These are phyloP conservation scores for Ornithorhynchus anatinus DNA, from an alignment of 2,113 vertebrate genomes.

Conservation along the genomic window DNA sequence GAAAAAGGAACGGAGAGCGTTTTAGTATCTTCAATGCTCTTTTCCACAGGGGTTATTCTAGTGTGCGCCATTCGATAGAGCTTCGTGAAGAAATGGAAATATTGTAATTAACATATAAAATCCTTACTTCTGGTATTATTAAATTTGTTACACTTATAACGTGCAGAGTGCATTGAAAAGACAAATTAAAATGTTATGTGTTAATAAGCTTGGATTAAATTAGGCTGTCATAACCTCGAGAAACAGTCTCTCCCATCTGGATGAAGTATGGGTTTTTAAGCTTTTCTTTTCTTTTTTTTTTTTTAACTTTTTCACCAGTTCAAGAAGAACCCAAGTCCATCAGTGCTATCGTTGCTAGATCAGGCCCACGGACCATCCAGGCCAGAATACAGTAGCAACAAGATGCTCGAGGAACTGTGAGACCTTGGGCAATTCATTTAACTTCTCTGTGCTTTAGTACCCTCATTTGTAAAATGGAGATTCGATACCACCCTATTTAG, in stretches of 20 bases:
- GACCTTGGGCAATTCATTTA: too few relatives aligned
- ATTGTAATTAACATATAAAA: slow-evolving; percentile 70
- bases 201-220: slow-evolving; percentile 39
- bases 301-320: too few relatives aligned
- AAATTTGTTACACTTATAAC: slow-evolving; percentile 56
- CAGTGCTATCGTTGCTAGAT: too few relatives aligned
- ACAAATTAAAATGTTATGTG: slow-evolving; percentile 50
- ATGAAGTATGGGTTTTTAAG: slow-evolving; percentile 9
- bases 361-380: too few relatives aligned
- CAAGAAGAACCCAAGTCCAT: too few relatives aligned
- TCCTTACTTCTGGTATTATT: slow-evolving; percentile 64
- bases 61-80: slow-evolving; percentile 13
- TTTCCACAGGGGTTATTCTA: slow-evolving; percentile 56
- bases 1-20: neutral
- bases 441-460: too few relatives aligned
- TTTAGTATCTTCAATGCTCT: slow-evolving; percentile 32
- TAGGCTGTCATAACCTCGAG: slow-evolving; percentile 25
- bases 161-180: slow-evolving; percentile 43
- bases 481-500: too few relatives aligned
- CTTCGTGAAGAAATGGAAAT: slow-evolving; percentile 60
- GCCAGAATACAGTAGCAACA: too few relatives aligned
- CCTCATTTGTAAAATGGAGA: too few relatives aligned
- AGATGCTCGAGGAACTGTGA: too few relatives aligned
- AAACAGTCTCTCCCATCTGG: slow-evolving; percentile 2
- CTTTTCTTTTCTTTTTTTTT: too few relatives aligned